Percentiles rank a stretch among this genome's conserved stretches.
Conservation (phyloP, 1,140 invertebrate species). For the Cephus cinctus region DNA sequence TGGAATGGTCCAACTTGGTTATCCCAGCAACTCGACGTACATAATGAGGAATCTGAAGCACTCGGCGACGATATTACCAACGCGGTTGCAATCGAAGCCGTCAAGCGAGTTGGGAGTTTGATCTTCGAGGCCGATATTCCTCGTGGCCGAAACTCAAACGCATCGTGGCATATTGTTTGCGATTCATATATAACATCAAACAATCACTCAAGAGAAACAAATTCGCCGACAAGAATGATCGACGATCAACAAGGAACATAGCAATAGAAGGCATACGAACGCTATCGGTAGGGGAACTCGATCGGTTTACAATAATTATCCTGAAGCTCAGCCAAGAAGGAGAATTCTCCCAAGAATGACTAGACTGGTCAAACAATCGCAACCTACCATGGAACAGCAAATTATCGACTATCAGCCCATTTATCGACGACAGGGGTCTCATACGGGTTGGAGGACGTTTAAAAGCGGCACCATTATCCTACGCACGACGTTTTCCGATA, state of each 20-base stretch:
- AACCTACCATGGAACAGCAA: constrained; percentile 13
- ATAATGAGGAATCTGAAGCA: background rate
- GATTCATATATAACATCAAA: constrained; percentile 7
- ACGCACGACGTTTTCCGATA: constrained; percentile 20
- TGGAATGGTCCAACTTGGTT: constrained; percentile 33
- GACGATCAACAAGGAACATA: too few species aligned
- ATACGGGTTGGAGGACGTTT: constrained; percentile 48
- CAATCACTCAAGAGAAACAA: background rate
- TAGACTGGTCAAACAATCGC: constrained; percentile 1
- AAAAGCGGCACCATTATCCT: constrained; percentile 26
- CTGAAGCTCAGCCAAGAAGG: constrained; percentile 1
- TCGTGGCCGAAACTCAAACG: background rate
- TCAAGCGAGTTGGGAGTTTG: background rate
- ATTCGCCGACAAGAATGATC: too few species aligned
- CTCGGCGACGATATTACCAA: background rate
- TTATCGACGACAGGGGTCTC: constrained; percentile 39
- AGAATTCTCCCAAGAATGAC: constrained; percentile 2
- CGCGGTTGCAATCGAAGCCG: background rate
- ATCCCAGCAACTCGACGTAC: constrained; percentile 15
- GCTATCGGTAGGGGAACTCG: background rate
- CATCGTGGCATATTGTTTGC: background rate
- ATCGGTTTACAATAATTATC: background rate
- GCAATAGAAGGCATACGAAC: too few species aligned
- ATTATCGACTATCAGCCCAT: constrained; percentile 30
- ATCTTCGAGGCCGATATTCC: background rate